phyloP scores from a whole-genome alignment of 2,888 invertebrate species.

The Colostygia pectinataria region DNA sequence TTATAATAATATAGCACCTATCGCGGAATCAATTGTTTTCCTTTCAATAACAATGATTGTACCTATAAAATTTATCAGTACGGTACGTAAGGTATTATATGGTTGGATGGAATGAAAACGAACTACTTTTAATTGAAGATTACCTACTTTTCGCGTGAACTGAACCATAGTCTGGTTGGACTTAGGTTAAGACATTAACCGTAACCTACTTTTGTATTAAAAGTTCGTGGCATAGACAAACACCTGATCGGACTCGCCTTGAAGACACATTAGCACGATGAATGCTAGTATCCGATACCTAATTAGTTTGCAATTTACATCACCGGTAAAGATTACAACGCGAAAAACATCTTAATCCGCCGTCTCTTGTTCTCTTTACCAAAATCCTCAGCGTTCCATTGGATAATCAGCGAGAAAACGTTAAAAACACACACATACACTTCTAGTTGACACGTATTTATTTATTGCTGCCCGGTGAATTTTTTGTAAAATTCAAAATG shows the following conservation, averaged over 20 bases:
- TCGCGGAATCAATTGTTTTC: conserved; percentile 18
- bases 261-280: conserved; percentile 45
- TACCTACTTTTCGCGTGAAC: conserved; percentile 25
- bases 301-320: conserved; percentile 75
- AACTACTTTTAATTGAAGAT: conserved; percentile 22
- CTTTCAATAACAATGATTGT: conserved; percentile 32
- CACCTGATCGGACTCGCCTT: conserved; percentile 40
- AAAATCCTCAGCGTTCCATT: conserved; percentile 31
- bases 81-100: background rate
- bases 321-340: conserved; percentile 43
- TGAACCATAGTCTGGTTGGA: conserved; percentile 28
- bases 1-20: conserved; percentile 9
- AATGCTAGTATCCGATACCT: conserved; percentile 57
- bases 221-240: conserved; percentile 48
- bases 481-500: conserved; percentile 63
- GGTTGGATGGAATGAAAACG: conserved; percentile 7
- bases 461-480: conserved; percentile 57
- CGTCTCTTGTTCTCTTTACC: conserved; percentile 27
- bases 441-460: conserved; percentile 70
- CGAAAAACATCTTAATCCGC: conserved; percentile 31
- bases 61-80: conserved; percentile 18
- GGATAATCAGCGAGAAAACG: conserved; percentile 38
- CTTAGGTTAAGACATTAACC: conserved; percentile 39
- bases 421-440: conserved; percentile 52
- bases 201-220: conserved; percentile 36